Evolutionary conservation across 2,888 invertebrate genomes (phyloP), one percentile per base, ranked within the genome.

Genomic region (Melinopterus prodromus): DNA sequence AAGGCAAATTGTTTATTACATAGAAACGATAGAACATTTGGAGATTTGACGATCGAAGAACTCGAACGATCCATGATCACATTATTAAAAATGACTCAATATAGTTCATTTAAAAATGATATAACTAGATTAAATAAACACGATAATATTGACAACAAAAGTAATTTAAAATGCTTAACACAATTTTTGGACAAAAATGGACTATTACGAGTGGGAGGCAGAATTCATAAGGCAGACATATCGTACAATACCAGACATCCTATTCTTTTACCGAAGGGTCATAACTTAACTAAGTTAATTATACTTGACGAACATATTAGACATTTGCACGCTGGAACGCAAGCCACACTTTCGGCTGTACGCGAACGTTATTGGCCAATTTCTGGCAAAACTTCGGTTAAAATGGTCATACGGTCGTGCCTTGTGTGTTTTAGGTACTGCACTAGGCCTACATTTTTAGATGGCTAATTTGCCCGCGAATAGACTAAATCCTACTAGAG

Each of bases 401-500:
- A 12, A 70, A 69, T 53, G 53, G 37, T 70, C 9, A 69, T 77
- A 12, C 16, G 70, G 37, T 38, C n/a, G 15, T 77, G 77, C 16
- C 16, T 77, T 14, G 69, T 38, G 35, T 77, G 70, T 77, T 77
- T 74, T 36, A 77, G 37, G 16, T 77, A 38, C 70, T 35, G 15
- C 14, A 15, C 77, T 35, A 74, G 26, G n/a, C 12, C 16, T 16
- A 9, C 70, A 1, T 35, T 26, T 70, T 69, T 69, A 69, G 37
- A 79, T 79, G 79, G 26, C 76, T 14, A 14, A 79, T 79, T 79
- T 79, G 38, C 76, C 76, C 15, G 36, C 16, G 69, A 36, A 69
- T 79, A 15, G 76, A 38, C 35, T 77, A 15, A 76, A 14, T 6
- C 76, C 53, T 72, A 38, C 74, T 14, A 79, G 79, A 16, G 83